These are phyloP conservation scores for Resseliella maxima DNA, from an alignment of 2,888 invertebrate species.

Conservation along the genomic window DNA sequence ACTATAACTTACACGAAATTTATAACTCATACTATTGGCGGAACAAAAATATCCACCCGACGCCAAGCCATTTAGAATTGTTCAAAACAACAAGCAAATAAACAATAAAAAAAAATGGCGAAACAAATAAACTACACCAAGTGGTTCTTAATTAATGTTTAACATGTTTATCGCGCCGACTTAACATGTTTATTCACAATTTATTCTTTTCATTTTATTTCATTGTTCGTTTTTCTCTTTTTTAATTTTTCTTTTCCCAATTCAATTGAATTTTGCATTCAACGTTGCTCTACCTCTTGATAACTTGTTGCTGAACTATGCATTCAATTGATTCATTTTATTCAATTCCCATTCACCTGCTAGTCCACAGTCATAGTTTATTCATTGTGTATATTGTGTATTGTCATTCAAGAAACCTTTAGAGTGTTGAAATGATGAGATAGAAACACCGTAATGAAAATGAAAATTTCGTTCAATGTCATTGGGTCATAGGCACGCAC, in stretches of 20 bases:
- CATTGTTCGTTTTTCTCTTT: background rate
- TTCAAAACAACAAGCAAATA: no score
- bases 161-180: background rate
- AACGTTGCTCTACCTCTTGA: background rate
- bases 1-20: conserved; percentile 67
- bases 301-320: background rate
- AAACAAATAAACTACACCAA: background rate
- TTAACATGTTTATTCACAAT: background rate
- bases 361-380: background rate
- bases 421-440: background rate
- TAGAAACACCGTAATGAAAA: background rate
- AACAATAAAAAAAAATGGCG: no score
- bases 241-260: background rate
- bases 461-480: background rate
- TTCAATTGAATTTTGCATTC: background rate
- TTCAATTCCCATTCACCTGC: no score
- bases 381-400: background rate
- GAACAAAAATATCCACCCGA: conserved; percentile 26
- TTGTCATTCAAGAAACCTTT: background rate
- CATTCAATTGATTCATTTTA: background rate
- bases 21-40: conserved; percentile 64
- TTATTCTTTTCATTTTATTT: background rate
- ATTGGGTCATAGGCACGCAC: conserved; percentile 8
- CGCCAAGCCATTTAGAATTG: conserved; percentile 21
- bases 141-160: background rate